A percentile compares a stretch with the other conserved stretches of the same genome.
Evolutionary conservation across 92 coral and sea anemone genomes (phyloP).

Genomic region (Meandrina meandrites): DNA sequence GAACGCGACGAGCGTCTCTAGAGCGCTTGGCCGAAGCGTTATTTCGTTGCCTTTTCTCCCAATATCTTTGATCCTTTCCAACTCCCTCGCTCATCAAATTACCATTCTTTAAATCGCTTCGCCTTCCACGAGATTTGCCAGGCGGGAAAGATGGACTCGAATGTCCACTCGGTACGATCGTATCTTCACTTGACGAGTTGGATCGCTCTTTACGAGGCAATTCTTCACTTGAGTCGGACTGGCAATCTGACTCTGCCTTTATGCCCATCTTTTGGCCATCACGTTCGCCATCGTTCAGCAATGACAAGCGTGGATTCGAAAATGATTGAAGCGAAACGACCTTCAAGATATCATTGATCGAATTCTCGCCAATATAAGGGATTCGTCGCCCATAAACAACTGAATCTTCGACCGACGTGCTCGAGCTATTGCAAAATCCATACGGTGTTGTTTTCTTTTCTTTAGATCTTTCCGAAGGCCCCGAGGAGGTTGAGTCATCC

Average conservation of each 20-base stretch:
- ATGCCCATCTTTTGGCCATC: slow-evolving; percentile 21
- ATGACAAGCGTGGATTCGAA: slow-evolving; percentile 67
- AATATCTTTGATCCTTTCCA: slow-evolving; percentile 76
- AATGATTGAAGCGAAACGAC: slow-evolving; percentile 89
- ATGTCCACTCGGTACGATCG: slow-evolving; percentile 9
- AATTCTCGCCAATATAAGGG: slow-evolving; percentile 71
- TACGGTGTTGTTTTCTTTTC: slow-evolving; percentile 37
- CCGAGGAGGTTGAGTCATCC: slow-evolving; percentile 49
- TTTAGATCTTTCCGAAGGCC: slow-evolving; percentile 37
- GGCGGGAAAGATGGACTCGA: slow-evolving; percentile 21
- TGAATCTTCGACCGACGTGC: slow-evolving; percentile 43
- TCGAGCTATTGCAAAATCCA: slow-evolving; percentile 11
- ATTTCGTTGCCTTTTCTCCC: slow-evolving; percentile 88
- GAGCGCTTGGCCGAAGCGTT: slow-evolving; percentile 93
- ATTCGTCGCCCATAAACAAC: slow-evolving; percentile 64
- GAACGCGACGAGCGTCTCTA: slow-evolving; percentile 86
- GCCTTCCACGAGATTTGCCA: slow-evolving; percentile 60
- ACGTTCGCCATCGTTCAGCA: slow-evolving; percentile 42
- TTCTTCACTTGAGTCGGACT: slow-evolving; percentile 43
- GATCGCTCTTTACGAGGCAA: slow-evolving; percentile 34
- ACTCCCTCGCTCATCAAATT: slow-evolving; percentile 1
- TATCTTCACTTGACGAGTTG: slow-evolving; percentile 55
- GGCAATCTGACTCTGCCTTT: slow-evolving; percentile 35
- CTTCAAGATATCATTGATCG: slow-evolving; percentile 82
- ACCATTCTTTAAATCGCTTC: slow-evolving; percentile 43